A percentile compares a stretch with the other conserved stretches of the same genome.
phyloP scores from a whole-genome alignment of 2,113 vertebrate genomes.

The Xiphophorus maculatus region DNA sequence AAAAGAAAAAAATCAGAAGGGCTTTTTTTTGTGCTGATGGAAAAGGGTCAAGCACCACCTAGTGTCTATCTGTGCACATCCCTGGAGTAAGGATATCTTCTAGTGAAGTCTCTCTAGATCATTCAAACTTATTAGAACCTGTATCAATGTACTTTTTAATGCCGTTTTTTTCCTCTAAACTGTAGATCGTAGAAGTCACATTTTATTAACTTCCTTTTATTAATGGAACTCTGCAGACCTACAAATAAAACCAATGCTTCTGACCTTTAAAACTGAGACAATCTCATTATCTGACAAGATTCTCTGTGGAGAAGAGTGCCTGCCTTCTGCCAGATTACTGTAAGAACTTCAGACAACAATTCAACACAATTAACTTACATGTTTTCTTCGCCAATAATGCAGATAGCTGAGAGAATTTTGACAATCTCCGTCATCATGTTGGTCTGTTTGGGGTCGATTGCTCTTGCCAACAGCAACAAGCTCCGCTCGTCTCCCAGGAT shows the following conservation, averaged over 20 bases:
- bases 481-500: constrained; percentile 93
- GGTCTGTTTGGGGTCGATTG: constrained; percentile 94
- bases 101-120: neutral
- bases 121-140: neutral
- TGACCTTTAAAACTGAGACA: neutral
- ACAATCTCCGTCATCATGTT: constrained; percentile 98
- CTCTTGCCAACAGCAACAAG: constrained; percentile 89
- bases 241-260: neutral
- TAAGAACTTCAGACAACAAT: neutral
- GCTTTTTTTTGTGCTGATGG: too few species aligned
- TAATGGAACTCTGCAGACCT: neutral
- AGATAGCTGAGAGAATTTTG: constrained; percentile 96
- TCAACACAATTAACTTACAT: constrained; percentile 80
- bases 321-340: neutral
- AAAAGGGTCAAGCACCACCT: too few species aligned
- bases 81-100: too few species aligned
- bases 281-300: neutral
- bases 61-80: too few species aligned
- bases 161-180: neutral
- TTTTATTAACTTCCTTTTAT: constrained; percentile 6
- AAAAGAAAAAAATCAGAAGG: too few species aligned
- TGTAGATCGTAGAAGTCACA: neutral
- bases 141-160: neutral
- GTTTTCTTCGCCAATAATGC: constrained; percentile 95
- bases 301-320: neutral